These are phyloP conservation scores for Myodes glareolus DNA, from an alignment of 2,113 vertebrate genomes.

Conservation along the genomic window DNA sequence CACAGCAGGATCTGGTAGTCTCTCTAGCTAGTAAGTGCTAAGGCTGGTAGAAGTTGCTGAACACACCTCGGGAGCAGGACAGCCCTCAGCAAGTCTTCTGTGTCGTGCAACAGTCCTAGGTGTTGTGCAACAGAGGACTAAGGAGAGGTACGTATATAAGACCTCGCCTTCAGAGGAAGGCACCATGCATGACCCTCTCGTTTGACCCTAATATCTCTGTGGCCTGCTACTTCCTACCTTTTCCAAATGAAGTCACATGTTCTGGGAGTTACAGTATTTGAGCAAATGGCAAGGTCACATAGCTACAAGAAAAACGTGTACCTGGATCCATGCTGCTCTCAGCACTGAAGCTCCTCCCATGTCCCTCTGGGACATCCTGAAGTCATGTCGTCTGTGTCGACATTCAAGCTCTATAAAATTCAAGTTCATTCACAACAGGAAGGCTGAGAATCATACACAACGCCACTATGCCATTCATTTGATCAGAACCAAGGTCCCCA, in stretches of 20 bases:
- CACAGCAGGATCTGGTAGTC: background rate
- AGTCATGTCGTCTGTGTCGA: background rate
- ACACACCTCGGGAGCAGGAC: background rate
- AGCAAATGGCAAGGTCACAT: background rate
- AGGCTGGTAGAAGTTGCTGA: background rate
- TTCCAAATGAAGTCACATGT: background rate
- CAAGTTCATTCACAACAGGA: background rate
- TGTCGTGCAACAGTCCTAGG: background rate
- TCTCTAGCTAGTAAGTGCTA: background rate
- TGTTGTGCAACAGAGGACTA: background rate
- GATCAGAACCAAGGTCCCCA: background rate
- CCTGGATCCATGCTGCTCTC: background rate
- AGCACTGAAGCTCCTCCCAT: background rate
- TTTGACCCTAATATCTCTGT: background rate
- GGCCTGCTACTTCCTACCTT: background rate
- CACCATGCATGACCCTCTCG: background rate
- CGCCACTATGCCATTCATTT: background rate
- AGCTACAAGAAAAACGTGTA: background rate
- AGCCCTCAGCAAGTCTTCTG: background rate
- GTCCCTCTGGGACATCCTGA: background rate
- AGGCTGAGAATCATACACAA: background rate
- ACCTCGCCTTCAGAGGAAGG: background rate
- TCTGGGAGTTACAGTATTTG: background rate
- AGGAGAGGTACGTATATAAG: background rate
- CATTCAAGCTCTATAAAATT: background rate